These are phyloP conservation scores for Promerops cafer DNA, from an alignment of 2,113 vertebrate genomes.

Conservation along the genomic window DNA sequence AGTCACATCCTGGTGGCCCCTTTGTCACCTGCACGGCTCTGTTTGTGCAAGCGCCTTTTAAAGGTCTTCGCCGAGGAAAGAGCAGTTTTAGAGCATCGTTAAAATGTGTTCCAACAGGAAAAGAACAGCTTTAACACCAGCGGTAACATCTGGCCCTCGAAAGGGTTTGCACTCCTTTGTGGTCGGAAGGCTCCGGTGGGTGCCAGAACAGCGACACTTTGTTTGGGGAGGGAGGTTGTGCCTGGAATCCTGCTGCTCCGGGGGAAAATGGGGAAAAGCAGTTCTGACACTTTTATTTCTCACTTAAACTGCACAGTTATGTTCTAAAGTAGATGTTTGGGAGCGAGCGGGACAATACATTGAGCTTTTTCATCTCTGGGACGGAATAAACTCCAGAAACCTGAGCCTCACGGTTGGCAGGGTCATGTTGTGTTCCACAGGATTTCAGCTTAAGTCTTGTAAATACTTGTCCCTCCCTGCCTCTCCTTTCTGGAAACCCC, in stretches of 20 bases:
- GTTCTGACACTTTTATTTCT: not conserved
- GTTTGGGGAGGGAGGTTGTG: not conserved
- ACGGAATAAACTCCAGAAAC: not conserved
- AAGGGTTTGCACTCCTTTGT: not conserved
- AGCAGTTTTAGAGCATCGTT: not conserved
- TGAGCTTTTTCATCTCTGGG: rapidly evolving
- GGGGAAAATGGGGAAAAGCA: rapidly evolving
- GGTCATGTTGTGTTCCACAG: rapidly evolving
- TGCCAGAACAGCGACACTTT: rapidly evolving
- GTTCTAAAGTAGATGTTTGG: not conserved
- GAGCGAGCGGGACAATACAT: not conserved
- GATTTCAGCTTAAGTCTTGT: not conserved
- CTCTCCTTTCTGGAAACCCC: not conserved
- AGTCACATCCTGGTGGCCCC: not conserved
- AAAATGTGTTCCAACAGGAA: not conserved
- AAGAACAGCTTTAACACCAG: not conserved
- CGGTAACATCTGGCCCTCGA: not conserved
- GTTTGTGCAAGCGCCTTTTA: not conserved
- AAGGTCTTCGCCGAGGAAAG: not conserved
- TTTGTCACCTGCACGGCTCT: not conserved
- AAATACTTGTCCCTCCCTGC: rapidly evolving
- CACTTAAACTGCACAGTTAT: not conserved
- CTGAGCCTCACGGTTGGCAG: rapidly evolving
- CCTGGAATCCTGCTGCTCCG: not conserved
- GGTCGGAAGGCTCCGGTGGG: not conserved